Evolutionary conservation across 2,113 vertebrate genomes (phyloP), one percentile per base, ranked within the genome.

Genomic region (Bufo bufo): DNA sequence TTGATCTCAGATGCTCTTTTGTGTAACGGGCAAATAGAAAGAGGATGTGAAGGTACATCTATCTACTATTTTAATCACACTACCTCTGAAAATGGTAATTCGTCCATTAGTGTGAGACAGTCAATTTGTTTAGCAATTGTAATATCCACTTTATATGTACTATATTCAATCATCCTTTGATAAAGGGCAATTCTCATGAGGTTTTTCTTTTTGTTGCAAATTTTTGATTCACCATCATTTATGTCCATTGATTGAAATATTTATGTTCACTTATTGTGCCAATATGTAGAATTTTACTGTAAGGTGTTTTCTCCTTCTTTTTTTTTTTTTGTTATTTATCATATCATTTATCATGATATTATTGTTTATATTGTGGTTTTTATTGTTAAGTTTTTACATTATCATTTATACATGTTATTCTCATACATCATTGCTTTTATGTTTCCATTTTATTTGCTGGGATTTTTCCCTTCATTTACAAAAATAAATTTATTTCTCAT

Each of bases 21-120:
- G 92, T 99, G 97, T 91, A 97, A 97, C 75, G 98, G 98, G 16
- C 97, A 98, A 90, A 99, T 99, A 91, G 98, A 99, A 93, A 96
- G 98, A 93, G 97, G 98, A 91, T 99, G 98, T 90, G 98, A 99
- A 98, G 98, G 98, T 99, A 96, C 69, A 82, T 19, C 20, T 50
- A 5, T 33, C 33, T 33, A 75, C 23, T 71, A 79, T 87, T 81
- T 49, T 71, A 88, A 88, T 65, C 8, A 65, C 43, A 65, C 71
- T 63, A 17, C 33, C 43, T 88, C 33, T 50, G 61, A 13, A 19
- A 12, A 33, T 33, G 56, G 23, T 58, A 43, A 61, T 50, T 50
- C 43, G 61, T 66, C 80, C 14, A 52, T 11, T 23, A 65, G 2
- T 8, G 49, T 61, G 0, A 45, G 23, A 54, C 17, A 54, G 12